Conservation (phyloP, 1,140 invertebrate species). For the Laupala kohalensis region DNA sequence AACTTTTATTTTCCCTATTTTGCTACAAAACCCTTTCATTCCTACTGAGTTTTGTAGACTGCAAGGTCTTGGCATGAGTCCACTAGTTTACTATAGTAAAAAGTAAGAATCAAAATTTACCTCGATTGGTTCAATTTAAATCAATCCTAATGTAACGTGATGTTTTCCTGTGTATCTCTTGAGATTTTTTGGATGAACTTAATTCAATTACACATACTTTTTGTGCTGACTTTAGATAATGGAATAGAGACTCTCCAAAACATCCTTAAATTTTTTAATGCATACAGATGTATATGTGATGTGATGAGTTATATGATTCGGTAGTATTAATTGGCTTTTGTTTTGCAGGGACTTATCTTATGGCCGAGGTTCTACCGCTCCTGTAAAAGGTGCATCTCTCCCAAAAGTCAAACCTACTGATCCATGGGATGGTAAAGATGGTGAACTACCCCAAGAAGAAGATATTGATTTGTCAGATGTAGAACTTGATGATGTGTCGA, state of each 20-base stretch:
- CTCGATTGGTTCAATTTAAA: too few relatives aligned
- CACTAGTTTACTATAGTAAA: too few relatives aligned
- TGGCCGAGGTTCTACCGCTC: constrained; percentile 83
- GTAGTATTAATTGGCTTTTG: not conserved
- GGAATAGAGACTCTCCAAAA: not conserved
- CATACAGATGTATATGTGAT: not conserved
- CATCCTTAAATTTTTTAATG: not conserved
- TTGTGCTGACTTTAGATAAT: too few relatives aligned
- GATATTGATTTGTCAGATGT: constrained; percentile 88
- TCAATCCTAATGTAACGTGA: too few relatives aligned
- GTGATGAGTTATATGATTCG: not conserved
- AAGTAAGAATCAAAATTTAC: too few relatives aligned
- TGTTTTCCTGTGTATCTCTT: too few relatives aligned
- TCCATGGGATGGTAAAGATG: constrained; percentile 96
- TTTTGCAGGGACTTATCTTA: constrained; percentile 74
- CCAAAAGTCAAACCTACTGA: constrained; percentile 60
- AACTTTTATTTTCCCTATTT: too few relatives aligned
- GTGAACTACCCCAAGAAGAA: constrained; percentile 74
- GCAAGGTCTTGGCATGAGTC: too few relatives aligned
- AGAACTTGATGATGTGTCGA: constrained; percentile 57
- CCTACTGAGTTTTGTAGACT: too few relatives aligned
- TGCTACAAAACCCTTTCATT: too few relatives aligned
- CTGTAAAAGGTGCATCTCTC: constrained; percentile 72
- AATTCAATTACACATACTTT: too few relatives aligned
- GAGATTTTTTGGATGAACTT: too few relatives aligned